Evolutionary conservation across 2,888 invertebrate species (phyloP), one percentile per base, ranked within the genome.

Genomic region (Lydus trimaculatus): DNA sequence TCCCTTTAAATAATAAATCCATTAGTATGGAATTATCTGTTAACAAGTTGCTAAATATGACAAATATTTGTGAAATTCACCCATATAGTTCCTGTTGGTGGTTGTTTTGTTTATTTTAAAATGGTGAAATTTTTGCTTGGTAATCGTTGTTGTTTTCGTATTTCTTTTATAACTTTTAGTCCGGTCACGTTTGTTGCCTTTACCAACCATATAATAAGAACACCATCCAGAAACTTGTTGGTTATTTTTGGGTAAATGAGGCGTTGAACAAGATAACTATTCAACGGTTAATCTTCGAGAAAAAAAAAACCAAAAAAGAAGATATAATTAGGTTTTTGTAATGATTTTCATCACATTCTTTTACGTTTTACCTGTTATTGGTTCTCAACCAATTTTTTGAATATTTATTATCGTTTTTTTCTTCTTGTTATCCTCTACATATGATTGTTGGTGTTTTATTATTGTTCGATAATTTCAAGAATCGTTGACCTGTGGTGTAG

Each of bases 211-310:
- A 58, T 68, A 68, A 68, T 68, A 68, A 67, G 56, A 59, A 64
- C 64, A 67, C 67, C 64, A 48, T 63, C 64, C 63, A 67, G 63
- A 67, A n/a, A 48, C 48, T 60, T 67, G 67, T 60, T 59, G 67
- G 63, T 67, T 67, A 67, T 67, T 67, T 67, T 64, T 60, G 67
- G 48, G 67, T 67, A 67, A 67, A 67, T 68, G 68, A 64, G 68
- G 68, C 64, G 68, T 68, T 68, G 68, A 68, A 68, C 68, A 28
- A 68, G 68, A 68, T 64, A 68, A 68, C 68, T 39, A 59, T 43
- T 31, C 67, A 33, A 36, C 48, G 52, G 59, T 31, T 66, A 63
- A 66, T 63, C 33, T 59, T n/a, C n/a, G n/a, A n/a, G n/a, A n/a
- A n/a, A n/a, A n/a, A n/a, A n/a, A n/a, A n/a, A n/a, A n/a, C n/a